Percentiles rank a stretch among this genome's conserved stretches.
Evolutionary conservation across 2,113 vertebrate genomes (phyloP).

Genomic region (Alexandromys fortis): DNA sequence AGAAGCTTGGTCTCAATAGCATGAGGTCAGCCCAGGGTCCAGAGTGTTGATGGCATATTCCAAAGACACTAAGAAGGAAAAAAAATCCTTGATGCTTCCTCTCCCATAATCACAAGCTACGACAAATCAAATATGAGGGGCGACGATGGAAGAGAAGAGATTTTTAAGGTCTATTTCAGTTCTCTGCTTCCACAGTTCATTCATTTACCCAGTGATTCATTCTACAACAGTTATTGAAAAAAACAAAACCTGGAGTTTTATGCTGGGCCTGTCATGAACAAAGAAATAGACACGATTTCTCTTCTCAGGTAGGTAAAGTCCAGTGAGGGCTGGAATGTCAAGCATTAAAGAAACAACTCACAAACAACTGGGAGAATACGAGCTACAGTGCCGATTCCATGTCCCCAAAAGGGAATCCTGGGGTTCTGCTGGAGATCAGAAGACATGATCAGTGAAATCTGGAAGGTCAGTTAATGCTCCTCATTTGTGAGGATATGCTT

Average conservation of each 20-base stretch:
- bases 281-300: slow-evolving; percentile 14
- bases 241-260: not conserved
- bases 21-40: not conserved
- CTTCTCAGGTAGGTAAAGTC: not conserved
- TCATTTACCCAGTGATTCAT: not conserved
- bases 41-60: not conserved
- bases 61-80: not conserved
- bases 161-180: not conserved
- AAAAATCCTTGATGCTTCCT: not conserved
- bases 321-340: not conserved
- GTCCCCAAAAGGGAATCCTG: not conserved
- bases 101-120: slow-evolving; percentile 50
- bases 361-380: not conserved
- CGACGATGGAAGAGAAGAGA: slow-evolving; percentile 8
- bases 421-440: slow-evolving; percentile 36
- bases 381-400: slow-evolving; percentile 1
- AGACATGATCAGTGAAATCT: slow-evolving; percentile 14
- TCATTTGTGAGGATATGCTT: slow-evolving; percentile 45
- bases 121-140: slow-evolving; percentile 46
- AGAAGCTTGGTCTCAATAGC: not conserved
- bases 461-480: slow-evolving; percentile 9
- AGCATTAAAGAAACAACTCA: slow-evolving; percentile 45
- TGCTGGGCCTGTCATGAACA: not conserved
- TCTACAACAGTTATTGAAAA: not conserved
- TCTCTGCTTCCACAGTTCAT: slow-evolving; percentile 12